These are phyloP conservation scores for Apamea crenata DNA, from an alignment of 2,888 invertebrate species.

Conservation along the genomic window DNA sequence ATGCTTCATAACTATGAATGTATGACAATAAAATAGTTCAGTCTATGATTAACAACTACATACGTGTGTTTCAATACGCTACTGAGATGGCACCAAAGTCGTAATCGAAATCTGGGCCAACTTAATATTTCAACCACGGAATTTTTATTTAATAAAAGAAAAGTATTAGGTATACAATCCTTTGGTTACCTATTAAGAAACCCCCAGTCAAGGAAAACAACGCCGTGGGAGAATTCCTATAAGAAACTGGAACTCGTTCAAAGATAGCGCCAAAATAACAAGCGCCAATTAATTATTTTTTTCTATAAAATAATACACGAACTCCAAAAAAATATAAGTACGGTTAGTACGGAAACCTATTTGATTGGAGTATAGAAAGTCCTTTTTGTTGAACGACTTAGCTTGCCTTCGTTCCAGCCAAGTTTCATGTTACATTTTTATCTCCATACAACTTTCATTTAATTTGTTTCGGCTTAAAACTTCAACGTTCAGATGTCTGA, in stretches of 20 bases:
- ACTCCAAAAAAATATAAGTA: constrained; percentile 33
- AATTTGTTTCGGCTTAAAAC: constrained; percentile 68
- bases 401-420: constrained; percentile 65
- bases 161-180: not conserved
- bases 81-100: not conserved
- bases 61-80: not conserved
- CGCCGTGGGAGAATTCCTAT: not conserved
- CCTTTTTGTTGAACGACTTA: constrained; percentile 62
- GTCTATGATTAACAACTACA: too few relatives aligned
- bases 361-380: constrained; percentile 55
- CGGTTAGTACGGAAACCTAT: constrained; percentile 58
- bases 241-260: not conserved
- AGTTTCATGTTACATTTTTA: constrained; percentile 68
- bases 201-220: not conserved
- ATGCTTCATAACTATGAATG: too few relatives aligned
- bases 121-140: not conserved
- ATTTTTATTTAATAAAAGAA: not conserved
- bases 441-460: constrained; percentile 63
- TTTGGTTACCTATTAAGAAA: not conserved
- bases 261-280: constrained; percentile 21
- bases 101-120: not conserved
- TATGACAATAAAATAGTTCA: too few relatives aligned
- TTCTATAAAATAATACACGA: constrained; percentile 27
- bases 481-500: constrained; percentile 56
- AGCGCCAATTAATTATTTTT: constrained; percentile 26